Conservation (phyloP, 2,888 invertebrate species). For the Nephrotoma appendiculata region DNA sequence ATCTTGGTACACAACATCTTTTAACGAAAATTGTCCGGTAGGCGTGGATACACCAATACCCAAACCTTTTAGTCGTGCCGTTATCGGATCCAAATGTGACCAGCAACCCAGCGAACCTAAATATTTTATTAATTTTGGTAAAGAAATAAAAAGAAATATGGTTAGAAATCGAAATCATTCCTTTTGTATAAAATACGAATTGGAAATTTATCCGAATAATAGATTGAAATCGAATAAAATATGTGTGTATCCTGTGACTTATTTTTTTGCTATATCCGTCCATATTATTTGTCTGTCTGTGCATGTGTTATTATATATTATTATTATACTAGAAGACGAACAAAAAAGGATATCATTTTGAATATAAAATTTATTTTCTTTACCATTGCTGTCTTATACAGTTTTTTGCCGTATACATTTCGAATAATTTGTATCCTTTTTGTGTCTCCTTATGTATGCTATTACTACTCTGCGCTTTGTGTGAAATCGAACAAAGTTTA, state of each 20-base stretch:
- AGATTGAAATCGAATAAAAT: background rate
- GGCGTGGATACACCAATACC: constrained; percentile 38
- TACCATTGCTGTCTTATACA: background rate
- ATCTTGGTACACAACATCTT: constrained; percentile 60
- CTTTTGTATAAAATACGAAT: too few relatives aligned
- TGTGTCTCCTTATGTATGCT: background rate
- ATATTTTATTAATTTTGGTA: background rate
- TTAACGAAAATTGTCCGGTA: constrained; percentile 47
- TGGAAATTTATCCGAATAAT: background rate
- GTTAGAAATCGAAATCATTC: too few relatives aligned
- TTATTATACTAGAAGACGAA: background rate
- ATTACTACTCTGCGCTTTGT: background rate
- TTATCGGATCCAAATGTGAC: constrained; percentile 40
- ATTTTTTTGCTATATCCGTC: background rate
- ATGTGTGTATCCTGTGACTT: background rate
- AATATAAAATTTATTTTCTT: background rate
- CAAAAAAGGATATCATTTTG: background rate
- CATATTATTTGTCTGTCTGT: background rate
- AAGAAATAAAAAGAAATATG: too few relatives aligned
- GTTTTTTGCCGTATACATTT: background rate
- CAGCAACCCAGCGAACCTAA: constrained; percentile 46
- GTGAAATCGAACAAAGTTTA: background rate
- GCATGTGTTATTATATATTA: background rate
- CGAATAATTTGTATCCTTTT: background rate
- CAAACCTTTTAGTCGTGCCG: constrained; percentile 38